Base-by-base conservation (phyloP, 2,797 vertebrate genomes). In the Channa striata region DNA sequence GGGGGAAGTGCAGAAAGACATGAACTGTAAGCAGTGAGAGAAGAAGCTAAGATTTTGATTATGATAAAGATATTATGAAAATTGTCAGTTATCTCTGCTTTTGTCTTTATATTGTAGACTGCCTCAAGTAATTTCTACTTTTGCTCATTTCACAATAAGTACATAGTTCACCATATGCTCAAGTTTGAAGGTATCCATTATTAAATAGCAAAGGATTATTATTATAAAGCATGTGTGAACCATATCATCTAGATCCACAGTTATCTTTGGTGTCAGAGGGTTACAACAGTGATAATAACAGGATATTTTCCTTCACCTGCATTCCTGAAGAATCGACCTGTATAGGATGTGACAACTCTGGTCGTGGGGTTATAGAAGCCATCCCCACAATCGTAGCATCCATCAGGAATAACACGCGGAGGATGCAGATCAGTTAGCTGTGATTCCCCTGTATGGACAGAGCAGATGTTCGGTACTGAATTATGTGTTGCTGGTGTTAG, bases 371-470 rank as follows among this genome's bases (percentile, higher is more conserved):
- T 81, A 78, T 98, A 99, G 91, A 98, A 98, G 68, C 98, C 97
- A 17, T 99, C 96, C 20, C 95, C 96, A 61, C 96, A 97, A 70
- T 99, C 97, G 0, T 98, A 98, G 79, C 91, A 96, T 43, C 94
- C 95, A 17, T 90, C 67, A 13, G 97, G 97, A 77, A 99, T 95
- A 68, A 75, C 64, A 53, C 76, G 86, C 19, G 95, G 92, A 49
- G 96, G 96, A 84, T 97, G 94, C 64, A 82, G 71, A 54, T 97
- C 93, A 69, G 95, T 96, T 30, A 97, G 72, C 65, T 96, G 97
- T 83, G 95, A 95, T 87, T 95, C 92, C 79, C 94, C 98, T 99
- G 86, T 68, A 63, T 20, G 42, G 56, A 83, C 49, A 72, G 42
- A 60, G 68, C 4, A 58, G 8, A 37, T 42, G 12, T 30, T 71